Evolutionary conservation across 2,888 invertebrate species (phyloP).

Genomic region (Ptychoptera albimana): DNA sequence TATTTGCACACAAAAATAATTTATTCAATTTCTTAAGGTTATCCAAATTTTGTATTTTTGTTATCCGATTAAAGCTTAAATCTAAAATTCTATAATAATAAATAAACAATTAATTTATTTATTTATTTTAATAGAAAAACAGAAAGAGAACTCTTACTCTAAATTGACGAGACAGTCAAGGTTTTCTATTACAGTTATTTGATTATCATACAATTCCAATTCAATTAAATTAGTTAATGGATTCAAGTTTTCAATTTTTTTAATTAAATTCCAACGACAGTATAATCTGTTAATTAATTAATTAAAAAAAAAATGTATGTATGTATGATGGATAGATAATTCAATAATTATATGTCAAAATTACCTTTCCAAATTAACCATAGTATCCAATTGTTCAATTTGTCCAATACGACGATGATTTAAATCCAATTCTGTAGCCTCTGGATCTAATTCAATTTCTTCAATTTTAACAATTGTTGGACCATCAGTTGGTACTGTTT

Average conservation of each 20-base stretch:
- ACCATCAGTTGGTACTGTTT: constrained; percentile 1
- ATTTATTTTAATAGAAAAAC: too few species aligned
- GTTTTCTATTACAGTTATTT: constrained; percentile 83
- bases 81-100: constrained; percentile 58
- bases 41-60: constrained; percentile 68
- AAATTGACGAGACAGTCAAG: constrained; percentile 74
- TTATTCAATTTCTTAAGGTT: constrained; percentile 61
- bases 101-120: constrained; percentile 4
- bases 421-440: constrained; percentile 48
- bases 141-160: too few species aligned
- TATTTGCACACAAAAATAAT: constrained; percentile 80
- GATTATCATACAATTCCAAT: constrained; percentile 94
- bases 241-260: constrained; percentile 77
- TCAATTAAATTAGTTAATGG: constrained; percentile 64
- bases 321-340: not conserved
- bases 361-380: constrained; percentile 53
- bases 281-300: constrained; percentile 39
- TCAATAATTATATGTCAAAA: constrained; percentile 1
- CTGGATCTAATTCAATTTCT: constrained; percentile 26
- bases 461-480: constrained; percentile 19
- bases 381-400: constrained; percentile 66
- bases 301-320: not conserved
- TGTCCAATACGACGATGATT: constrained; percentile 78
- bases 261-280: constrained; percentile 89
- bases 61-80: constrained; percentile 87